Conservation (phyloP, 2,113 vertebrate species). For the Cygnus buccinator region DNA sequence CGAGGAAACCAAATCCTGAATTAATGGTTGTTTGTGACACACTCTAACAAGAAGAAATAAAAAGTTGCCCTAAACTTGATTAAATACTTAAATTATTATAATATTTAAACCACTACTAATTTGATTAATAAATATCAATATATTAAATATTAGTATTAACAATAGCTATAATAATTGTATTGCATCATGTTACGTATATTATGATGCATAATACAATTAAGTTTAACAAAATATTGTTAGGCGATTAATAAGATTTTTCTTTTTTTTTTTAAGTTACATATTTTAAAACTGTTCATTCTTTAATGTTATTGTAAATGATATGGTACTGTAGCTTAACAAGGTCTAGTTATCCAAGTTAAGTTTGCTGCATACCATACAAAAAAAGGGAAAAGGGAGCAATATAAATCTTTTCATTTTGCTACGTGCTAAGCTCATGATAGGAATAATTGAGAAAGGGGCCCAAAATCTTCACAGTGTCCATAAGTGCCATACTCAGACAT, state of each 20-base stretch:
- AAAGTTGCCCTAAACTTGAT: not conserved
- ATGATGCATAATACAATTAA: not conserved
- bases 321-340: not conserved
- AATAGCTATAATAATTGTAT: not conserved
- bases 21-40: not conserved
- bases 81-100: not conserved
- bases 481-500: not conserved
- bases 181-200: not conserved
- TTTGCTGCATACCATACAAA: not conserved
- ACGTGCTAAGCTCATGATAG: not conserved
- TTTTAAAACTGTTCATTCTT: not conserved
- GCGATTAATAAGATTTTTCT: not conserved
- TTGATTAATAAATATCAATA: not conserved
- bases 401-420: not conserved
- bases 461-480: not conserved
- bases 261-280: not conserved
- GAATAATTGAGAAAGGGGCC: not conserved
- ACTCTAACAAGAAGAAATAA: not conserved
- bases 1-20: not conserved
- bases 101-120: not conserved
- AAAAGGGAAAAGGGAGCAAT: not conserved
- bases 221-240: not conserved
- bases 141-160: not conserved
- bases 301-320: not conserved
- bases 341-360: not conserved